phyloP scores from a whole-genome alignment of 1,140 invertebrate species.

The Drosophila novamexicana region DNA sequence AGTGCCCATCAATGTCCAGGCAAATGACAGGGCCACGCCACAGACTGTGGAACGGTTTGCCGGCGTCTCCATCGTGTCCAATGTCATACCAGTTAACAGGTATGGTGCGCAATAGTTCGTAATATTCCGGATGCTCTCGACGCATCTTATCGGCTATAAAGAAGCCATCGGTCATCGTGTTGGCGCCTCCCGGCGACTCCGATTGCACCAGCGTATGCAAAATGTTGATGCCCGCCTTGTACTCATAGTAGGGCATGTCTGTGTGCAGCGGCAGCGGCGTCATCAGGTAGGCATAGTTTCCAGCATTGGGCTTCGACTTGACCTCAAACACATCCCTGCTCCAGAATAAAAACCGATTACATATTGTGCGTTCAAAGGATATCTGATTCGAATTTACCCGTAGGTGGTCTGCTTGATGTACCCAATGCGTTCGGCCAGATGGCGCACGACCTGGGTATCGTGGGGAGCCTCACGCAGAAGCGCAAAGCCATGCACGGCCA shows the following conservation, averaged over 20 bases:
- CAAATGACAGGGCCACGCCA: slow-evolving; percentile 87
- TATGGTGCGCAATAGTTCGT: slow-evolving; percentile 85
- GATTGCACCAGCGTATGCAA: slow-evolving; percentile 89
- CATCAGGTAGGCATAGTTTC: slow-evolving; percentile 89
- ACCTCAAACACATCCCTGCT: slow-evolving; percentile 87
- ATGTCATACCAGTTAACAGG: slow-evolving; percentile 89
- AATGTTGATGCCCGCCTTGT: slow-evolving; percentile 89
- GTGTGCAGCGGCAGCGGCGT: slow-evolving; percentile 88
- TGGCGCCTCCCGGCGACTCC: slow-evolving; percentile 86
- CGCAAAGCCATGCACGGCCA: slow-evolving; percentile 87
- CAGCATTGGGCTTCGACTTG: slow-evolving; percentile 87
- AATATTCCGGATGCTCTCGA: slow-evolving; percentile 85
- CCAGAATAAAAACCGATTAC: not conserved
- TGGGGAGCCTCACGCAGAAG: slow-evolving; percentile 86
- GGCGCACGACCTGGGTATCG: slow-evolving; percentile 85
- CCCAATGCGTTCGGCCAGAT: slow-evolving; percentile 86
- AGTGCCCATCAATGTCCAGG: slow-evolving; percentile 85
- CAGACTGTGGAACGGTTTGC: slow-evolving; percentile 87
- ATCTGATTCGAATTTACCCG: slow-evolving; percentile 79
- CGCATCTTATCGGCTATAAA: slow-evolving; percentile 86
- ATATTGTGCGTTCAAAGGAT: not conserved
- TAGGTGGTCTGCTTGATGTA: slow-evolving; percentile 89
- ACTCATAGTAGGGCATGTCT: slow-evolving; percentile 90
- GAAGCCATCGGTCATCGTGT: slow-evolving; percentile 87
- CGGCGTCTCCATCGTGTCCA: slow-evolving; percentile 85